Evolutionary conservation across 2,113 vertebrate species (phyloP), one percentile per base, ranked within the genome.

Genomic region (Lepisosteus osseus): DNA sequence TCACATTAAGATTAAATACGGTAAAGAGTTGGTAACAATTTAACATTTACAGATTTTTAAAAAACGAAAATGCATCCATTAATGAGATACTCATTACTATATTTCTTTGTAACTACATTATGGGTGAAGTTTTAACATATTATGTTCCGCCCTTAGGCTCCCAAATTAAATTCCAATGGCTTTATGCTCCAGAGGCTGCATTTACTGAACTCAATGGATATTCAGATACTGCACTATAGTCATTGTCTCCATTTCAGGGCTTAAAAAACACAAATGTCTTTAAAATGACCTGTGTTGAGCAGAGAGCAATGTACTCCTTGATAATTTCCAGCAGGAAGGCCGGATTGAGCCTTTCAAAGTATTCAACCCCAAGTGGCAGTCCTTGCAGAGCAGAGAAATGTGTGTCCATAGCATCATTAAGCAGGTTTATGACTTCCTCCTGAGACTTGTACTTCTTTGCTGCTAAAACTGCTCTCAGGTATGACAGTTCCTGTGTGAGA

Each of bases 311-410:
- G 86, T 95, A 99, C 63, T 94, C 94, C 77, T 79, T 96, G 78
- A 94, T 84, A 62, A 98, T 92, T 85, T 98, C 95, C 65, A 99
- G 80, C 69, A 99, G 87, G 84, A 99, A 99, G 85, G 99, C 96
- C 15, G 97, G 95, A 81, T 99, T 99, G 82, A 99, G 89, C 73
- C 91, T 97, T 85, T 98, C 94, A 84, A 96, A 95, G 86, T 98
- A 99, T 65, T 97, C 92, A 66, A 97, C 88, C 43, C 96, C 92
- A 82, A 99, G 93, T 70, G 96, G 96, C 72, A 98, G 85, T 65
- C 94, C 93, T 83, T 87, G 91, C 62, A 99, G 87, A 2, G 91
- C 86, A 5, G 92, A 95, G 81, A 99, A 96, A 83, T 99, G 97
- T 59, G 87, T 93, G 78, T 98, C 95, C 80, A 99, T 89, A 0